Conservation (phyloP, 2,797 vertebrate species). For the Ficedula albicollis region DNA sequence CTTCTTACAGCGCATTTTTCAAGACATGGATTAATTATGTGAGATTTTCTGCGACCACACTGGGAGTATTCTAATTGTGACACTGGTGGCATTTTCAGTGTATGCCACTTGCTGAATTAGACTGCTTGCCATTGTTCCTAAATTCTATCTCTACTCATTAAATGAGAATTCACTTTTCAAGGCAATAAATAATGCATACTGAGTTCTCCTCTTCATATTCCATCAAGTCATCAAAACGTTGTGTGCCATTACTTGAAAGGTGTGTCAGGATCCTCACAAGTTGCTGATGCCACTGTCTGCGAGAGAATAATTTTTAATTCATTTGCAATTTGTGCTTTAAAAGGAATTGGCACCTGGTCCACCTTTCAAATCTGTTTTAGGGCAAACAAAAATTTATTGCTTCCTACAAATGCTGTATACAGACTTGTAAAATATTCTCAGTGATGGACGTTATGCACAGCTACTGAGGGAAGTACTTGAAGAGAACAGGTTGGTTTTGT, state of each 20-base stretch:
- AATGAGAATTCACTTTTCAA: neutral
- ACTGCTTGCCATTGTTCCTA: neutral
- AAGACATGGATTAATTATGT: neutral
- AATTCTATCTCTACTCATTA: neutral
- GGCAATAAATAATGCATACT: neutral
- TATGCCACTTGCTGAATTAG: neutral
- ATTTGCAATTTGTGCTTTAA: neutral
- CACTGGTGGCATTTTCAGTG: neutral
- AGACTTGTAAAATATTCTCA: neutral
- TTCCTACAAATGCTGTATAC: neutral
- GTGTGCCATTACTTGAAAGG: neutral
- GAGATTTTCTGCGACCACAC: neutral
- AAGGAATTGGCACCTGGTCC: neutral
- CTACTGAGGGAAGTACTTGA: neutral
- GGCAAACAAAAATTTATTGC: neutral
- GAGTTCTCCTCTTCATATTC: neutral
- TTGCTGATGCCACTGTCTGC: neutral
- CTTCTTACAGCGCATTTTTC: neutral
- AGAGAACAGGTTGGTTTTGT: neutral
- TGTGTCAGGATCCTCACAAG: neutral
- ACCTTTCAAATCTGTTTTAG: neutral
- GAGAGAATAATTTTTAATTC: neutral
- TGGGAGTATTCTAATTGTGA: neutral
- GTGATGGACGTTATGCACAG: neutral
- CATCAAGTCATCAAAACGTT: neutral